A percentile compares a stretch with the other conserved stretches of the same genome.
These are phyloP conservation scores for Dufourea novaeangliae DNA, from an alignment of 1,140 invertebrate genomes.

Conservation along the genomic window DNA sequence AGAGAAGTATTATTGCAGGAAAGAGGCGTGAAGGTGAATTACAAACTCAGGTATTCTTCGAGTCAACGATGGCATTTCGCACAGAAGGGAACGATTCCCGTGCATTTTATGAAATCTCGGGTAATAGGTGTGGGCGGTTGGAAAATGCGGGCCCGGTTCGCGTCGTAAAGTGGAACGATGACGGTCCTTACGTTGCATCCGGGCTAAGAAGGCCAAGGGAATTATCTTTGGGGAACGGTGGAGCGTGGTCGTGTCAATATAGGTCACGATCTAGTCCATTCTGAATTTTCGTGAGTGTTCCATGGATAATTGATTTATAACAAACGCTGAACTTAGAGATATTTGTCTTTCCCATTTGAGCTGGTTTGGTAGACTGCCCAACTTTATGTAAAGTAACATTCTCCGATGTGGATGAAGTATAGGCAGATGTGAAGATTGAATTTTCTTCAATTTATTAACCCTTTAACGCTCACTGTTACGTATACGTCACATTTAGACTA, in stretches of 20 bases:
- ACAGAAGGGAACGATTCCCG: conserved; percentile 14
- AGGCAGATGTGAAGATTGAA: too few relatives aligned
- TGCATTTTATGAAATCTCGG: conserved; percentile 42
- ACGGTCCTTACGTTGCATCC: conserved; percentile 38
- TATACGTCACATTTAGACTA: too few relatives aligned
- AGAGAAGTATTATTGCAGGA: neutral
- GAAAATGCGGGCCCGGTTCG: conserved; percentile 34
- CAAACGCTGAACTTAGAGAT: too few relatives aligned
- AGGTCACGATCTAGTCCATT: neutral
- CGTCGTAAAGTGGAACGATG: conserved; percentile 48
- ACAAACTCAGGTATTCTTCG: conserved; percentile 10
- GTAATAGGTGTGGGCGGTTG: conserved; percentile 35
- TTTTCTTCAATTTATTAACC: too few relatives aligned
- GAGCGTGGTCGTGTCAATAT: neutral
- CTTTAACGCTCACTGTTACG: too few relatives aligned
- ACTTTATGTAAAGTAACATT: too few relatives aligned
- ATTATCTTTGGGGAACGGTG: neutral
- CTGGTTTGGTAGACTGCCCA: too few relatives aligned
- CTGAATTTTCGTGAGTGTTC: neutral
- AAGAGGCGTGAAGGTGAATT: neutral
- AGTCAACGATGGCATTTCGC: neutral
- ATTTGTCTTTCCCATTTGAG: too few relatives aligned
- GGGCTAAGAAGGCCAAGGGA: neutral
- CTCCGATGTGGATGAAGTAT: too few relatives aligned
- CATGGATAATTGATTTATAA: too few relatives aligned